These are phyloP conservation scores for Phaetusa simplex DNA, from an alignment of 2,113 vertebrate genomes.

Conservation along the genomic window DNA sequence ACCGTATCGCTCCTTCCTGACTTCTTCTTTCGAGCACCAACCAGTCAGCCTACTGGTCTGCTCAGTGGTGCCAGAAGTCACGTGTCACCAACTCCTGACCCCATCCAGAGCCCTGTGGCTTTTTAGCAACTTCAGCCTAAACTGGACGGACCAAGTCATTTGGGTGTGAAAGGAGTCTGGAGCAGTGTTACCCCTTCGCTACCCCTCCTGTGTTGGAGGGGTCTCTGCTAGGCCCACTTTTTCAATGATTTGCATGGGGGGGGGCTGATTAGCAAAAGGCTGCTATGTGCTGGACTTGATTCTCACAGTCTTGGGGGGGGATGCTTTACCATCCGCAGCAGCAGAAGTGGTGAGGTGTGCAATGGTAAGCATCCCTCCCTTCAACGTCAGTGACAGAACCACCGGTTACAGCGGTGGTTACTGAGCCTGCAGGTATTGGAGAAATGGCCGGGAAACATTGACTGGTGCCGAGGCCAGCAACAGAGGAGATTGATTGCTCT, in stretches of 20 bases:
- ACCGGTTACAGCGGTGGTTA: fast-evolving
- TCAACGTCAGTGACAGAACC: not conserved
- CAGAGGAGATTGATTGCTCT: slow-evolving; percentile 17
- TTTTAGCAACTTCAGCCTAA: not conserved
- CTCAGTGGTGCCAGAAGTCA: not conserved
- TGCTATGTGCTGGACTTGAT: not conserved
- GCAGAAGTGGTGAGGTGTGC: fast-evolving
- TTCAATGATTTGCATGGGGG: fast-evolving
- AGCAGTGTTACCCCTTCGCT: not conserved
- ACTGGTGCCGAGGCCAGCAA: not conserved
- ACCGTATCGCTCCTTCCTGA: not conserved
- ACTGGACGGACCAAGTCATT: not conserved
- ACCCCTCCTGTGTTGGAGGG: not conserved
- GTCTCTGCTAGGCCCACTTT: not conserved
- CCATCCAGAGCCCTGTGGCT: not conserved
- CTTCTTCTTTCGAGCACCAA: not conserved
- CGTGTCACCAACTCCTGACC: not conserved
- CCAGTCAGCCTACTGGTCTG: not conserved
- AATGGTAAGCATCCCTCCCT: not conserved
- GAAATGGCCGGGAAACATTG: not conserved
- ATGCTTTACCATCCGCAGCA: not conserved
- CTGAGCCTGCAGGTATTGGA: not conserved
- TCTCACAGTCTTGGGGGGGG: fast-evolving
- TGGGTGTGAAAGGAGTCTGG: not conserved
- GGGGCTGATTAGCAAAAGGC: not conserved